Evolutionary conservation across 1,140 invertebrate genomes (phyloP), one percentile per base, ranked within the genome.

Genomic region (Drosophila orosa): DNA sequence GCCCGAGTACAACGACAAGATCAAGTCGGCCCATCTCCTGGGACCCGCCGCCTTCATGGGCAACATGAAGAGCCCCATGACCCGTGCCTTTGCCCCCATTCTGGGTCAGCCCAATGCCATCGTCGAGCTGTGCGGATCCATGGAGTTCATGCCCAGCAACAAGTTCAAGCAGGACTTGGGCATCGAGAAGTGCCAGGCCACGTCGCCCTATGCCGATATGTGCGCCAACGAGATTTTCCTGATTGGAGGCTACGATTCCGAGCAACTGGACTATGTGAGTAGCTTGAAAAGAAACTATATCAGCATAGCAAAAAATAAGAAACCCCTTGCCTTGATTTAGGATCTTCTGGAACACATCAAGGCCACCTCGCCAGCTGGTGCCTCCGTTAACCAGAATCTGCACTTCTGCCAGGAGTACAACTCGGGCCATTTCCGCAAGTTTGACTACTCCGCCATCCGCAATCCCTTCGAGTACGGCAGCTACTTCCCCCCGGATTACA

Each of bases 141-240:
- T 93, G 59, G 93, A 95, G 59, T 93, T 95, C 10, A 74, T 93
- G 39, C 94, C 94, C 8, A 93, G 92, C 8, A 80, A 72, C 22
- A 73, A 91, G 9, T 74, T 94, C 2, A 91, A 94, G 42, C 92
- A 94, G 40, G 74, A 90, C 24, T 45, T 94, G 3, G 92, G 92
- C 0, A 74, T 90, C n/a, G 63, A 79, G 0, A 59, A 92, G 9
- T 95, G 95, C 74, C 67, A 90, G 2, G 91, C 93, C 7, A 80
- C 76, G 3, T 90, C 92, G 0, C 62, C 78, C 3, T 87, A 92
- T 4, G 92, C 93, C 24, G 85, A 87, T 1, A 54, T 95, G 35
- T 95, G 95, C 78, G 91, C 91, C 13, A 94, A 94, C 45, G 77
- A 94, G 3, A 67, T 95, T 13, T 95, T 95, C 74, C 72, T 94